phyloP scores from a whole-genome alignment of 1,140 invertebrate species.

The Hypsibius dujardini region DNA sequence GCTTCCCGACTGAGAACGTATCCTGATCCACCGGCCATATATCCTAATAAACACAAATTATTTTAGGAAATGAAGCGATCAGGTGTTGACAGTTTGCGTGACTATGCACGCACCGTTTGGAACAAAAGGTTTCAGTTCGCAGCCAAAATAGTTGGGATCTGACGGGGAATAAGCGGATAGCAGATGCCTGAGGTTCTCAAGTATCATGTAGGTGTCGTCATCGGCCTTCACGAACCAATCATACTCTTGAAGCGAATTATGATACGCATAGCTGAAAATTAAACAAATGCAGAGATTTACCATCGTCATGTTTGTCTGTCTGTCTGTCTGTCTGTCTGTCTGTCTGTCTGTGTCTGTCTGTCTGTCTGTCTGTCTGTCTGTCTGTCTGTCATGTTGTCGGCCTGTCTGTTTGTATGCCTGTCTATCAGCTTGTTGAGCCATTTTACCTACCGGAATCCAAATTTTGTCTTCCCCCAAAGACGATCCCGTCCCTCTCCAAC shows the following conservation, averaged over 20 bases:
- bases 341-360: too few relatives aligned
- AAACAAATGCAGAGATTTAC: too few relatives aligned
- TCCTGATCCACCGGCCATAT: constrained; percentile 28
- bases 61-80: too few relatives aligned
- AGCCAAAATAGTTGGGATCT: constrained; percentile 24
- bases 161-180: constrained; percentile 22
- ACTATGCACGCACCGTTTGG: not conserved
- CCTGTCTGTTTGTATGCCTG: too few relatives aligned
- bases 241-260: constrained; percentile 26
- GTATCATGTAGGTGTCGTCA: constrained; percentile 30
- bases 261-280: not conserved
- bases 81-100: too few relatives aligned
- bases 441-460: constrained; percentile 50
- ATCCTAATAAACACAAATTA: constrained; percentile 26
- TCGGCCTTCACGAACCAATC: constrained; percentile 32
- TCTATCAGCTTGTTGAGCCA: too few relatives aligned
- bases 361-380: too few relatives aligned
- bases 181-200: constrained; percentile 29
- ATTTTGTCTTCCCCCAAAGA: constrained; percentile 88
- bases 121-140: constrained; percentile 18
- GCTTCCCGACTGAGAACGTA: constrained; percentile 32
- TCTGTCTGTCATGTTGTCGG: too few relatives aligned
- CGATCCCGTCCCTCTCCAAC: constrained; percentile 70
- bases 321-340: too few relatives aligned
- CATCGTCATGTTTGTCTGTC: too few relatives aligned